Conservation (phyloP, 1,140 invertebrate genomes). For the Nasonia longicornis region DNA sequence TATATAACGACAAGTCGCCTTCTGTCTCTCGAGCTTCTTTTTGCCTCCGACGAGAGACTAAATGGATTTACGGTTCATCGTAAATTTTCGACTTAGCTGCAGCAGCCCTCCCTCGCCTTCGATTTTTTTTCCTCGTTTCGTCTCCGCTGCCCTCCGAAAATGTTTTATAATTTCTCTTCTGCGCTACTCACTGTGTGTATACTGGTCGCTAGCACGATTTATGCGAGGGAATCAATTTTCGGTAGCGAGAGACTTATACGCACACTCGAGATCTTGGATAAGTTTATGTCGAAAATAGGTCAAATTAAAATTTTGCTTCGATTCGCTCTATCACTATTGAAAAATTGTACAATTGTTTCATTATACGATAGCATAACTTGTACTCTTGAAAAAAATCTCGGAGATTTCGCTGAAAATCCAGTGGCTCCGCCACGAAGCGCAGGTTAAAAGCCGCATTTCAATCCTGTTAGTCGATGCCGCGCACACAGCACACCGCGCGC, state of each 20-base stretch:
- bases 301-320: no score
- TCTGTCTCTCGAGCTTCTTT: slow-evolving; percentile 10
- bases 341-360: no score
- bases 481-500: not conserved
- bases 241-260: not conserved
- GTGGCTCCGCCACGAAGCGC: not conserved
- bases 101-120: slow-evolving; percentile 22
- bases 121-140: not conserved
- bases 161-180: slow-evolving; percentile 28
- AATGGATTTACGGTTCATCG: slow-evolving; percentile 45
- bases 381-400: no score
- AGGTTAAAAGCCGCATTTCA: not conserved
- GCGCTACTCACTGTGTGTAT: not conserved
- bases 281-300: no score
- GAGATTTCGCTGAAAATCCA: not conserved
- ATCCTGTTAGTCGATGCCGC: not conserved
- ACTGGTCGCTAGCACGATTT: not conserved
- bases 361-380: no score
- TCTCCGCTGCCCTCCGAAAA: slow-evolving; percentile 2
- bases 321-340: no score
- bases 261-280: no score
- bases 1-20: slow-evolving; percentile 23
- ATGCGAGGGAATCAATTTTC: not conserved
- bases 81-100: slow-evolving; percentile 40
- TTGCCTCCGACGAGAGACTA: slow-evolving; percentile 35